Evolutionary conservation across 2,797 vertebrate genomes (phyloP), one percentile per base, ranked within the genome.

Genomic region (Phrynocephalus vlangalii): DNA sequence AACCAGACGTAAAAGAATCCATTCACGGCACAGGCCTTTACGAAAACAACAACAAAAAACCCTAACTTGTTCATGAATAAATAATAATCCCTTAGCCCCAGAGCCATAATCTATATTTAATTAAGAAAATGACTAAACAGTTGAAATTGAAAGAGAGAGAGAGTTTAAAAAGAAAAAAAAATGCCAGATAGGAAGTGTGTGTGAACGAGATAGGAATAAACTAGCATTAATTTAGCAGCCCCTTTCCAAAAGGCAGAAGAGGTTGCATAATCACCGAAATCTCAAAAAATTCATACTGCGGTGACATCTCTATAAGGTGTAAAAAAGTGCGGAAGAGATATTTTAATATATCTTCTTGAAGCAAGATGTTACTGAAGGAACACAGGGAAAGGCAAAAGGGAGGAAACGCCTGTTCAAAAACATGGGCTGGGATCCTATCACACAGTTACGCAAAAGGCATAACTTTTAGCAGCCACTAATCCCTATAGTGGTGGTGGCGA

Each of bases 61-160:
- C 90, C 87, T 90, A 95, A 94, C 73, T 79, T 92, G 82, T 48
- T 94, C 91, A 94, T 96, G 94, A 96, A 95, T 95, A 95, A 96
- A 94, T 95, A 93, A 96, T 92, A 88, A 92, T 89, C 90, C 88
- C 92, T 90, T 93, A 93, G 93, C 96, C 94, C 94, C 95, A 93
- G 71, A 90, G 81, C 91, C 92, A 93, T 94, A 95, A 96, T 96
- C 95, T 96, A 95, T 95, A 96, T 96, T 95, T 96, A 96, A 96
- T 95, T 95, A 95, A 94, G 91, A 88, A 90, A 93, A 91, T 84
- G 91, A 93, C 95, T 95, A 92, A 93, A 92, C 1, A 38, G 68
- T 91, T 83, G 79, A 90, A 91, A 87, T 81, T 82, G 44, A 85
- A 33, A 48, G 52, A 82, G 79, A 83, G 79, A 83, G 26, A 20